Evolutionary conservation across 2,888 invertebrate species (phyloP), one percentile per base, ranked within the genome.

Genomic region (Lagria hirta): DNA sequence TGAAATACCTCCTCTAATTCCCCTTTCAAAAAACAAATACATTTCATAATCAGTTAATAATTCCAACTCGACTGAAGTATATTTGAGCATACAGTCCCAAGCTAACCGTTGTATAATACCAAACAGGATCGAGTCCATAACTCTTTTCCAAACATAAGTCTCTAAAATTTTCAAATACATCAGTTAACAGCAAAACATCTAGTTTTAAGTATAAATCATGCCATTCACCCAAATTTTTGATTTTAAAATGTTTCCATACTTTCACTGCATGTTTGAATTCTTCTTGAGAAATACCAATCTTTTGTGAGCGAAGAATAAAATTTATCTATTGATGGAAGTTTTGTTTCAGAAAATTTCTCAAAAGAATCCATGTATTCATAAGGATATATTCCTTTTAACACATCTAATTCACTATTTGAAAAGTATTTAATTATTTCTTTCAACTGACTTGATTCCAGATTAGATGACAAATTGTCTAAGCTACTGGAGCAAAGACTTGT

Each of bases 141-240:
- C 24, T 35, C 3, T 46, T 43, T 7, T 34, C 14, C 7, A 57
- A 27, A 24, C 57, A 57, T 3, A 53, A 48, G 4, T 48, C 21
- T 8, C 62, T 21, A 38, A 64, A 64, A 38, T 64, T 56, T 45
- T 64, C 61, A 34, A 62, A 62, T 10, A 62, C 46, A 32, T 64
- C 62, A 10, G 52, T 46, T 23, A 58, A 30, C 8, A 62, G 40
- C n/a, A 60, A 33, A 1, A 64, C 60, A 45, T 65, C 62, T 4
- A 53, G 51, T 46, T 57, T 55, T 7, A 62, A 21, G 36, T 61
- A 61, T 7, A 61, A 8, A 22, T 61, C 54, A 4, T 49, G 52
- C 24, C 61, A 65, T 35, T 61, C 60, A 5, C 51, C 56, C n/a
- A 64, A 29, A 21, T 37, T 43, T 36, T 36, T 20, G 23, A 43